Conservation (phyloP, 2,888 invertebrate genomes). For the Catonia carolina region DNA sequence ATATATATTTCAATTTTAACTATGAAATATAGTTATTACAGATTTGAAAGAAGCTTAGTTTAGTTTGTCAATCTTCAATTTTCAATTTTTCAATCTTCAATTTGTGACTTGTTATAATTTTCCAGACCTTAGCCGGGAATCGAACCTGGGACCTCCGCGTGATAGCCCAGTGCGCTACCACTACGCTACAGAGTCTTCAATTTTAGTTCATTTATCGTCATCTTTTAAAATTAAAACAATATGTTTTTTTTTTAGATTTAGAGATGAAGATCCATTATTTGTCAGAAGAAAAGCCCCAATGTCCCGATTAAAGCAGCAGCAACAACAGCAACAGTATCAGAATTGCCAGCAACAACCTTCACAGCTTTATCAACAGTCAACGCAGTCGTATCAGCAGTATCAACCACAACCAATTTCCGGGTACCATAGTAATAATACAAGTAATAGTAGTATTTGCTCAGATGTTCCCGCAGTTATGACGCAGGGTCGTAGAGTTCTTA, state of each 20-base stretch:
- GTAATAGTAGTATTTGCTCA: slow-evolving; percentile 24
- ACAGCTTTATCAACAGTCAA: slow-evolving; percentile 11
- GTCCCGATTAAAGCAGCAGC: slow-evolving; percentile 26
- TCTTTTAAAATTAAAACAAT: too few species aligned
- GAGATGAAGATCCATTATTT: slow-evolving; percentile 30
- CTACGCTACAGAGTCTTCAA: too few species aligned
- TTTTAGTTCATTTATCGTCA: too few species aligned
- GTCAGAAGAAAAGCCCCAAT: slow-evolving; percentile 28
- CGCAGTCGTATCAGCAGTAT: not conserved
- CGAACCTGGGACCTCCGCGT: too few species aligned
- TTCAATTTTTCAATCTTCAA: too few species aligned
- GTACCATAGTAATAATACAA: slow-evolving; percentile 43
- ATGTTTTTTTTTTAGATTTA: slow-evolving; percentile 29
- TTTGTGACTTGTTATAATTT: too few species aligned
- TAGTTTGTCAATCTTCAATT: too few species aligned
- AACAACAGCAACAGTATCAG: slow-evolving; percentile 32
- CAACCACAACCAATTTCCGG: slow-evolving; percentile 25
- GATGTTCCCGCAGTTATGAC: slow-evolving; percentile 59
- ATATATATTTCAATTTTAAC: too few species aligned
- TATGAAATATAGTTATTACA: too few species aligned
- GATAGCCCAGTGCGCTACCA: too few species aligned
- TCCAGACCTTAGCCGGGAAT: too few species aligned
- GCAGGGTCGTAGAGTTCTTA: slow-evolving; percentile 71
- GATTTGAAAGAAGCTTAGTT: too few species aligned
- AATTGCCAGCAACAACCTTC: slow-evolving; percentile 44